Percentiles rank a stretch among this genome's conserved stretches.
Evolutionary conservation across 2,888 invertebrate species (phyloP).

Genomic region (Endotricha flammealis): DNA sequence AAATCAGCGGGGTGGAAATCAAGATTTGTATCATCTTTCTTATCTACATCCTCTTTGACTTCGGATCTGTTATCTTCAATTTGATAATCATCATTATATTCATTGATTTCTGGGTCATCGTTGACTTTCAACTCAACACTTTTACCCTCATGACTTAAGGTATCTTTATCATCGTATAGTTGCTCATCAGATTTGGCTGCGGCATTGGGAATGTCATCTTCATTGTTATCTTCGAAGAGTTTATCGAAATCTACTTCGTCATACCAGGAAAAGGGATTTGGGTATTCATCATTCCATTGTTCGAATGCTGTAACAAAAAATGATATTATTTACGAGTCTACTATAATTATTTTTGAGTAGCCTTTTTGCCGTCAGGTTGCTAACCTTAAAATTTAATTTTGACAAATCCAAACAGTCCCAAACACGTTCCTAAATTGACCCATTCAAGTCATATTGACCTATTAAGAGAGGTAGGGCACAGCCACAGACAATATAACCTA

Average conservation of each 20-base stretch:
- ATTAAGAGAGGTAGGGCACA: no score
- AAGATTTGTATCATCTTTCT: conserved; percentile 9
- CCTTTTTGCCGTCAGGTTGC: background rate
- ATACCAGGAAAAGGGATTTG: background rate
- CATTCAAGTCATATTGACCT: no score
- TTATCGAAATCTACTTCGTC: conserved; percentile 19
- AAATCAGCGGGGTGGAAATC: no score
- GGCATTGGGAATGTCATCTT: background rate
- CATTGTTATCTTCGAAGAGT: conserved; percentile 3
- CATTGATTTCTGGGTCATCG: conserved; percentile 16
- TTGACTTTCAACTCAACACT: conserved; percentile 15
- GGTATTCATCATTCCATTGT: background rate
- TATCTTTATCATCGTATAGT: background rate
- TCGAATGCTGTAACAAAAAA: background rate
- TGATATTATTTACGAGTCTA: background rate
- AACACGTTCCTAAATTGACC: no score
- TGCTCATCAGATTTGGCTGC: background rate
- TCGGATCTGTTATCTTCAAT: conserved; percentile 52
- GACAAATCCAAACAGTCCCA: no score
- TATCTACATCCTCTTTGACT: conserved; percentile 15
- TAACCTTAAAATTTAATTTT: no score
- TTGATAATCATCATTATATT: conserved; percentile 39
- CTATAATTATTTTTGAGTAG: background rate
- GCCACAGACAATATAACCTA: no score
- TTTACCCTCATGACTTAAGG: conserved; percentile 8